Percentiles rank a stretch among this genome's conserved stretches.
Conservation (phyloP, 2,888 invertebrate species). For the Lagria hirta region DNA sequence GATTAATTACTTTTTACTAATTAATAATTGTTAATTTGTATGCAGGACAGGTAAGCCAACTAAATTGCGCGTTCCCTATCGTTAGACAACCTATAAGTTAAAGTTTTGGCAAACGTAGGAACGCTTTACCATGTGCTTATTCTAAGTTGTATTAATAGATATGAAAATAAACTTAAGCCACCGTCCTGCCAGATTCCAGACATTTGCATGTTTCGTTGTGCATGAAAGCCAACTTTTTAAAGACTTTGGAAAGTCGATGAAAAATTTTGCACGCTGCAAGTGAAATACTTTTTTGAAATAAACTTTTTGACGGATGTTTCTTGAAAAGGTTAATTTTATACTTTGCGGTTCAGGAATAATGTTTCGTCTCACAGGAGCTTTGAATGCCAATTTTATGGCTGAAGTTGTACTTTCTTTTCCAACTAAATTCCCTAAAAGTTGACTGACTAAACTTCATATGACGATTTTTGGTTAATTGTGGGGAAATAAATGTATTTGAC, state of each 20-base stretch:
- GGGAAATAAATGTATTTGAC: too few relatives aligned
- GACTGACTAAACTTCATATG: too few relatives aligned
- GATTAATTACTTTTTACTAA: too few relatives aligned
- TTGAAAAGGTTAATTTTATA: constrained; percentile 16
- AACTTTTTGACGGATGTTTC: constrained; percentile 13
- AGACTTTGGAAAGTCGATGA: constrained; percentile 10
- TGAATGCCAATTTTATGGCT: too few relatives aligned
- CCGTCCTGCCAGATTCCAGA: constrained; percentile 44
- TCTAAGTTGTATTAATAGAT: constrained; percentile 46
- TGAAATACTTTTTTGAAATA: constrained; percentile 5
- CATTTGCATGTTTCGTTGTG: constrained; percentile 27
- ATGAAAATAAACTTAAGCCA: constrained; percentile 46
- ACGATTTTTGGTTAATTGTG: too few relatives aligned
- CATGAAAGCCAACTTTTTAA: constrained; percentile 24
- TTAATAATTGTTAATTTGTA: too few relatives aligned
- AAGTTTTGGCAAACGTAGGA: constrained; percentile 36
- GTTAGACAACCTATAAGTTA: constrained; percentile 32
- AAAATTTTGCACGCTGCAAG: constrained; percentile 15
- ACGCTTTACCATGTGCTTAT: constrained; percentile 38
- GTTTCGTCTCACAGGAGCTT: too few relatives aligned
- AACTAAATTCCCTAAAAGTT: too few relatives aligned
- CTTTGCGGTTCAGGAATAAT: too few relatives aligned
- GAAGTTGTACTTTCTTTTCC: too few relatives aligned
- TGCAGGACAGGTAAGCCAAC: too few relatives aligned
- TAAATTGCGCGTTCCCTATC: constrained; percentile 24